These are phyloP conservation scores for Eufriesea mexicana DNA, from an alignment of 1,140 invertebrate species.

Conservation along the genomic window DNA sequence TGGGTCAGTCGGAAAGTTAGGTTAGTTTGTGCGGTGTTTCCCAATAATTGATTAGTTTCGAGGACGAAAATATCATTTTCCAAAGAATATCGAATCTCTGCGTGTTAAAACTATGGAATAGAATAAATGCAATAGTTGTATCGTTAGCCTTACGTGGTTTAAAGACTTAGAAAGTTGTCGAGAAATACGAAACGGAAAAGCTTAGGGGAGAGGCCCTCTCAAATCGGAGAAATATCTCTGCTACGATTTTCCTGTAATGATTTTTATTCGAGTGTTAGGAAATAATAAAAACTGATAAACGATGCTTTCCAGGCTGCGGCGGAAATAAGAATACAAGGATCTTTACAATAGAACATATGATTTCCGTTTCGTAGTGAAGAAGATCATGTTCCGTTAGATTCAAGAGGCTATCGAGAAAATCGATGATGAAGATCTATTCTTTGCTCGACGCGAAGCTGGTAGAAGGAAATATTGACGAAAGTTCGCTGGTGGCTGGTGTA, in stretches of 20 bases:
- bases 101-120: background rate
- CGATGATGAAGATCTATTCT: background rate
- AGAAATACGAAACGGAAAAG: constrained; percentile 8
- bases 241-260: background rate
- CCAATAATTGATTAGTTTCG: background rate
- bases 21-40: background rate
- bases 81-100: background rate
- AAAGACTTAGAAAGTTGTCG: constrained; percentile 20
- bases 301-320: constrained; percentile 23
- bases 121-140: background rate
- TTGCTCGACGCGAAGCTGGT: background rate
- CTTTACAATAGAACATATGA: background rate
- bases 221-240: background rate
- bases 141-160: background rate
- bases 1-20: constrained; percentile 59
- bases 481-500: constrained; percentile 9
- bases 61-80: constrained; percentile 16
- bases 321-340: background rate
- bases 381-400: background rate
- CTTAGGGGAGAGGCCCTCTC: background rate
- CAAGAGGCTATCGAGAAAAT: background rate
- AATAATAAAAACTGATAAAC: constrained; percentile 34
- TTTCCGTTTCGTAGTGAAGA: background rate
- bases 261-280: background rate
- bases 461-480: constrained; percentile 55